Evolutionary conservation across 2,113 vertebrate species (phyloP), one percentile per base, ranked within the genome.

Genomic region (Clarias magur): DNA sequence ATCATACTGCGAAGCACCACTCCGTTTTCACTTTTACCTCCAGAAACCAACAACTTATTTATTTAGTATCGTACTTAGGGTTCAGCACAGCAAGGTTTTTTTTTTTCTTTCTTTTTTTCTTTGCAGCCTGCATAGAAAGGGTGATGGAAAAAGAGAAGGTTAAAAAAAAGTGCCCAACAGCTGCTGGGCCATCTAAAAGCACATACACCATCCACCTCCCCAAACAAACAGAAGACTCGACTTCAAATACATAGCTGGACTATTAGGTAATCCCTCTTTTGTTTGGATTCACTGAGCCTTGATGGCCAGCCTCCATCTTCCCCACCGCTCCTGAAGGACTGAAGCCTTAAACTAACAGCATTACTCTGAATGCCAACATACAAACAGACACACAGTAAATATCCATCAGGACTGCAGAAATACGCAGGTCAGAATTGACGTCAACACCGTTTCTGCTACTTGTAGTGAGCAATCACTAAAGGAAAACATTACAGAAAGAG

Each of bases 221-320:
- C 93, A 96, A 96, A 97, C 95, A 97, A 97, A 97, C 92, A 96
- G 92, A 92, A 94, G 93, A 93, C 94, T 95, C 89, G 90, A 93
- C 95, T 96, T 97, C 95, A 96, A 96, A 96, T 95, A 91, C 95
- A 96, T 96, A 96, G 93, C 94, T 94, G 95, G 93, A 96, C 95
- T 96, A 95, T 96, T 96, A 97, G 96, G 93, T 95, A 96, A 96
- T 96, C 95, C 92, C 92, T 95, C 94, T 93, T 96, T 96, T 97
- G 96, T 96, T 97, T 96, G 91, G 92, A 95, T 96, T 96, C 93
- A 93, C 92, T 93, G 92, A 93, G 94, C 93, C 94, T 96, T 90
- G 92, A 91, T 95, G 95, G 95, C 94, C 96, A 95, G 96, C 92
- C 95, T 95, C 94, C 92, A 95, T 95, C 94, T 95, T 93, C 93